These are phyloP conservation scores for Nematostella vectensis DNA, from an alignment of 92 coral and sea anemone genomes.

Conservation along the genomic window DNA sequence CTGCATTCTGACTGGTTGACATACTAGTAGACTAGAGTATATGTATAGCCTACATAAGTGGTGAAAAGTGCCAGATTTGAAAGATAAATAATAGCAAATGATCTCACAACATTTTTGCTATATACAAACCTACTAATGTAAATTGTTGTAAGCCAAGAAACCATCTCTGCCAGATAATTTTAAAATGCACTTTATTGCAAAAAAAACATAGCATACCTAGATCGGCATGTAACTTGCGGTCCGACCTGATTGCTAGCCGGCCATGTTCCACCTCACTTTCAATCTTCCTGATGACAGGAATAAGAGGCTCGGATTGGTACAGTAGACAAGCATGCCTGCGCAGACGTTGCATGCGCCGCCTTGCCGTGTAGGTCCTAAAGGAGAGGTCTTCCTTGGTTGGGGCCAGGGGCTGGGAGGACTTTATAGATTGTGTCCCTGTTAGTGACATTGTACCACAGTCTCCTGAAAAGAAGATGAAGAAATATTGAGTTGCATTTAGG, in stretches of 20 bases:
- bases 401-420: slow-evolving; percentile 79
- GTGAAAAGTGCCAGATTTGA: too few relatives aligned
- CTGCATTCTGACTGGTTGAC: too few relatives aligned
- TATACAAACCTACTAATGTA: too few relatives aligned
- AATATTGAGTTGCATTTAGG: too few relatives aligned
- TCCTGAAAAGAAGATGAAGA: background rate
- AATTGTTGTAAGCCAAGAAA: too few relatives aligned
- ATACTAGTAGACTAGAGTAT: too few relatives aligned
- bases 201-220: slow-evolving; percentile 83
- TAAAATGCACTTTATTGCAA: too few relatives aligned
- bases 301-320: slow-evolving; percentile 86
- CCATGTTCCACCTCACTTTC: slow-evolving; percentile 93
- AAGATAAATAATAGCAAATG: too few relatives aligned
- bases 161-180: too few relatives aligned
- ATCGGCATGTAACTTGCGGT: slow-evolving; percentile 88
- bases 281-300: slow-evolving; percentile 52
- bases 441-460: slow-evolving; percentile 11
- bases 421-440: slow-evolving; percentile 32
- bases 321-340: slow-evolving; percentile 83
- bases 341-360: slow-evolving; percentile 90
- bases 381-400: slow-evolving; percentile 90
- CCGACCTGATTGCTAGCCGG: slow-evolving; percentile 74
- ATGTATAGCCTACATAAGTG: too few relatives aligned
- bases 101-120: too few relatives aligned
- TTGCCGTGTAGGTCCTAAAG: slow-evolving; percentile 79